Conservation (phyloP, 2,888 invertebrate genomes). For the Phalangium opilio region DNA sequence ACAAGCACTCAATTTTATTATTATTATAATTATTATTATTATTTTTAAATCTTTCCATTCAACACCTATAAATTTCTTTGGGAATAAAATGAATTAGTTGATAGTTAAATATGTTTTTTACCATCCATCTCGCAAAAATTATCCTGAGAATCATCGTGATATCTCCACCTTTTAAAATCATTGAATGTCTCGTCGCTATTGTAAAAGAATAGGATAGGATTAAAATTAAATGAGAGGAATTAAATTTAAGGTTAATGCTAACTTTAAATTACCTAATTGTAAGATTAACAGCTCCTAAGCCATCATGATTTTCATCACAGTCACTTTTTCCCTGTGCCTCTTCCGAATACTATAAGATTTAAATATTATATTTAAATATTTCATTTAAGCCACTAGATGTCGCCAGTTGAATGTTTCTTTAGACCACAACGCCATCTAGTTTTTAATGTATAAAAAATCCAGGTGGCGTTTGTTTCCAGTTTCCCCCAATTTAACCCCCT, state of each 20-base stretch:
- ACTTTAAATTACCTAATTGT: slow-evolving; percentile 46
- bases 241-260: slow-evolving; percentile 4
- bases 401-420: too few species aligned
- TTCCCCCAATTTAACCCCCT: too few species aligned
- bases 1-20: too few species aligned
- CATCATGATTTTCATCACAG: slow-evolving; percentile 49
- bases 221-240: neutral
- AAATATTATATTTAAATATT: neutral
- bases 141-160: slow-evolving; percentile 77
- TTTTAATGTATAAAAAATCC: too few species aligned
- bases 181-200: slow-evolving; percentile 63
- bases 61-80: too few species aligned
- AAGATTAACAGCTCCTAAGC: slow-evolving; percentile 66
- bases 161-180: slow-evolving; percentile 82
- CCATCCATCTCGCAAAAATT: slow-evolving; percentile 85
- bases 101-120: too few species aligned
- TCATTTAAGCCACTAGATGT: neutral
- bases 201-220: slow-evolving; percentile 15
- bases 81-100: too few species aligned
- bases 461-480: too few species aligned
- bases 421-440: too few species aligned
- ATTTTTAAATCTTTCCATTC: too few species aligned
- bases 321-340: slow-evolving; percentile 36
- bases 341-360: slow-evolving; percentile 38
- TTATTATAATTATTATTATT: too few species aligned